Evolutionary conservation across 2,888 invertebrate genomes (phyloP), one percentile per base, ranked within the genome.

Genomic region (Buathra laborator): DNA sequence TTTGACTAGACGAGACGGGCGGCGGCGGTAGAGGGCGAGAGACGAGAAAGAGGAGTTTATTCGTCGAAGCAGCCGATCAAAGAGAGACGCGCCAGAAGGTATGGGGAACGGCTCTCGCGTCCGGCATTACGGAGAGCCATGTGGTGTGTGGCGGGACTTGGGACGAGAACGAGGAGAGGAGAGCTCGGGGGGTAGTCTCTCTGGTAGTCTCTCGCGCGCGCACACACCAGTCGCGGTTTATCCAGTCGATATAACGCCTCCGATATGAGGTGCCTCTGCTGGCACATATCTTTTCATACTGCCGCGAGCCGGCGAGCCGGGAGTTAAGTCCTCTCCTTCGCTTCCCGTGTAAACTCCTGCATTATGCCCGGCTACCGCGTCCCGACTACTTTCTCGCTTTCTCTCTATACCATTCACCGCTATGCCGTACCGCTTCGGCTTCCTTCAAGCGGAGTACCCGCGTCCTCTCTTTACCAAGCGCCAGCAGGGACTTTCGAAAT

Each of bases 171-270:
- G 37, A 37, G 37, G 37, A 37, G 37, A 37, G 37, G 37, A 7
- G 7, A 72, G 48, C 62, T 14, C 64, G 64, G 32, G 46, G 44
- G 59, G 64, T 19, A 32, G 44, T 59, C 37, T 32, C 37, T 43
- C 37, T 14, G 51, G 66, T 19, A 66, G 76, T n/a, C 32, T 56
- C 29, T 53, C 43, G 51, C 66, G 72, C 72, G 66, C 19, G 64
- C 66, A 67, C 72, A 56, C 76, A 71, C 71, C 82, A 76, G 64
- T 79, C 76, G 82, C 76, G 92, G 91, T 92, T 93, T 92, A 92
- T 92, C 89, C 92, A 91, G 89, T 91, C 92, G 92, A 92, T 93
- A 93, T 93, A 92, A 91, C 90, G 88, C 88, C 87, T 79, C 83
- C 89, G 90, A 92, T 93, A 92, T 90, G 92, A 92, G 89, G 87